Percentiles rank a stretch among this genome's conserved stretches.
Conservation (phyloP, 1,140 invertebrate species). For the Orius laevigatus region DNA sequence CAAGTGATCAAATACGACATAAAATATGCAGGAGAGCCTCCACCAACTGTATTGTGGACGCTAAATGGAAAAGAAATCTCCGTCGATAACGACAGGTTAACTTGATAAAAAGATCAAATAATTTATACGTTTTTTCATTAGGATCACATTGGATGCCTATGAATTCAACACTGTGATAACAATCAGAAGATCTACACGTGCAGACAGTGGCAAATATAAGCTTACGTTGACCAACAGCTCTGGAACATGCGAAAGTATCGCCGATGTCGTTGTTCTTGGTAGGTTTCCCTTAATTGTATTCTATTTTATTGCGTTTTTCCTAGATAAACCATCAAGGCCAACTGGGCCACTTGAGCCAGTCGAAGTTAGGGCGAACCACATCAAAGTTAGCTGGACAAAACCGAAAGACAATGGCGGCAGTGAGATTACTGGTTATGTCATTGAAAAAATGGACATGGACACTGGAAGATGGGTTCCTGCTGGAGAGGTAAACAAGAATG, state of each 20-base stretch:
- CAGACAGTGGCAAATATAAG: constrained; percentile 83
- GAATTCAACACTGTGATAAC: constrained; percentile 82
- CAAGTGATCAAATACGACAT: constrained; percentile 86
- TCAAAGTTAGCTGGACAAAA: constrained; percentile 88
- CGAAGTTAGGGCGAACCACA: constrained; percentile 76
- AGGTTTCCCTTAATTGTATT: constrained; percentile 21
- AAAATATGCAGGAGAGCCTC: constrained; percentile 86
- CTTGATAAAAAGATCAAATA: constrained; percentile 1
- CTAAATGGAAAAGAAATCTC: constrained; percentile 55
- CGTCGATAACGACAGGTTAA: constrained; percentile 37
- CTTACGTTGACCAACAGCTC: constrained; percentile 68
- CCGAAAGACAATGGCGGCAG: constrained; percentile 88
- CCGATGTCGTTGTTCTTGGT: constrained; percentile 78
- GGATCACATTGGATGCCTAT: constrained; percentile 75
- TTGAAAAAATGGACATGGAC: constrained; percentile 93
- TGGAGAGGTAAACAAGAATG: constrained; percentile 61
- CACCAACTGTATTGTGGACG: constrained; percentile 77
- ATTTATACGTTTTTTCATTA: constrained; percentile 21
- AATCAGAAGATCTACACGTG: constrained; percentile 64
- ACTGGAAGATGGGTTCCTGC: constrained; percentile 83
- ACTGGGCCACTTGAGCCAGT: constrained; percentile 69
- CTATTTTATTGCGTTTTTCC: constrained; percentile 10
- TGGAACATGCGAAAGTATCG: constrained; percentile 63
- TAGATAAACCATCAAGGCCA: constrained; percentile 71
- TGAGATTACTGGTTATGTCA: constrained; percentile 83